Evolutionary conservation across 2,888 invertebrate genomes (phyloP).

Genomic region (Drosophila gaucha): DNA sequence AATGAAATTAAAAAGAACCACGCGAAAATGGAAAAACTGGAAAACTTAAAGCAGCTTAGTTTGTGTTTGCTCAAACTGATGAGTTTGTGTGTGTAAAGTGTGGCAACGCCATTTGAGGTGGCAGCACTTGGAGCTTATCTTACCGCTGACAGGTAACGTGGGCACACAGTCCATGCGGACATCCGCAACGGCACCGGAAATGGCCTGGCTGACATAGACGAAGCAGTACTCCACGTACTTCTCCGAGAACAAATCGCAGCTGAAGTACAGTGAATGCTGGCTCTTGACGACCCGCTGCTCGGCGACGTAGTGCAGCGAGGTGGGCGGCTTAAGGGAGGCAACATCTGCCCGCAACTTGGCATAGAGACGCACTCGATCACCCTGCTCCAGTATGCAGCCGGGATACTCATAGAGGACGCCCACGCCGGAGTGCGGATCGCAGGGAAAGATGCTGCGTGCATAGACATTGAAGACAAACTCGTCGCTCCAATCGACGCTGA

Average conservation of each 20-base stretch:
- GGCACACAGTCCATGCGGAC: slow-evolving; percentile 94
- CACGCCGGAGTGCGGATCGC: slow-evolving; percentile 90
- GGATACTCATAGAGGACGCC: slow-evolving; percentile 94
- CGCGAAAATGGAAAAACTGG: background rate
- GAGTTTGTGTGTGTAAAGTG: background rate
- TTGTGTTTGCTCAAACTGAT: background rate
- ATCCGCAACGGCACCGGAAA: slow-evolving; percentile 93
- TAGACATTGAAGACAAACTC: slow-evolving; percentile 94
- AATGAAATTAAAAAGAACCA: background rate
- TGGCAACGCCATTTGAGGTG: background rate
- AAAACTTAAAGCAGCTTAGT: slow-evolving; percentile 8
- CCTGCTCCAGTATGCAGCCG: slow-evolving; percentile 90
- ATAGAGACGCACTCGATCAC: slow-evolving; percentile 92
- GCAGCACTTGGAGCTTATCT: slow-evolving; percentile 22
- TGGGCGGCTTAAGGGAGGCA: slow-evolving; percentile 88
- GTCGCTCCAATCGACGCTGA: slow-evolving; percentile 91
- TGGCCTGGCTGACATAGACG: slow-evolving; percentile 93
- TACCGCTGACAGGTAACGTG: slow-evolving; percentile 92
- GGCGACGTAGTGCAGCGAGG: slow-evolving; percentile 87
- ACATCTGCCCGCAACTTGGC: slow-evolving; percentile 90
- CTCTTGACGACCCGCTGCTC: slow-evolving; percentile 89
- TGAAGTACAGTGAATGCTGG: slow-evolving; percentile 91
- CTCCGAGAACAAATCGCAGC: slow-evolving; percentile 93
- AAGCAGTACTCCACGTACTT: slow-evolving; percentile 94
- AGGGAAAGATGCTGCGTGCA: slow-evolving; percentile 93